Evolutionary conservation across 1,140 invertebrate genomes (phyloP).

Genomic region (Calliphora vicina): DNA sequence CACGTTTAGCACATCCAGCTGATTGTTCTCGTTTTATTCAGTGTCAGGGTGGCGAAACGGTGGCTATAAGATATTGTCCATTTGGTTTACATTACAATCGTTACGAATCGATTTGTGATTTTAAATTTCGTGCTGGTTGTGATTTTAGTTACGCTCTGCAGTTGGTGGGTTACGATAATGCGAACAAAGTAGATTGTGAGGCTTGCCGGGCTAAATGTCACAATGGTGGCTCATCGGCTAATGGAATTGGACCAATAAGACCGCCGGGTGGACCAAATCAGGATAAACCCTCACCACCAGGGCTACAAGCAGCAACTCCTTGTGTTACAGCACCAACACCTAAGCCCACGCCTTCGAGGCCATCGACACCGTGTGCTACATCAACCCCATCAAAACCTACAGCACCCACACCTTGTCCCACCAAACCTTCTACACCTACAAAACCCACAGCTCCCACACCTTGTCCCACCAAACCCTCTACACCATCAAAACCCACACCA

Average conservation of each 20-base stretch:
- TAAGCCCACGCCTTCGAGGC: neutral
- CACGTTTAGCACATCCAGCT: neutral
- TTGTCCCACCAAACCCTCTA: neutral
- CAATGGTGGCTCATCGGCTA: neutral
- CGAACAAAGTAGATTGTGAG: neutral
- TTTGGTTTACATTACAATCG: slow-evolving; percentile 32
- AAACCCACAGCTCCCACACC: neutral
- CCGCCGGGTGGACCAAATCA: neutral
- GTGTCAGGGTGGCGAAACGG: neutral
- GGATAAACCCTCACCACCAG: neutral
- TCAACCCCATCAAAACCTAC: neutral
- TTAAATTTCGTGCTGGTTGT: slow-evolving; percentile 20
- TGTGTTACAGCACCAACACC: neutral
- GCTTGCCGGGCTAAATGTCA: neutral
- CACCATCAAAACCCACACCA: neutral
- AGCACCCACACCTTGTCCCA: neutral
- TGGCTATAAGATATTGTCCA: neutral
- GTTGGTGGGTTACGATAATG: neutral
- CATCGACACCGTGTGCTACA: neutral
- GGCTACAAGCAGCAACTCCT: neutral
- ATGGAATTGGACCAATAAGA: neutral
- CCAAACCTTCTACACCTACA: slow-evolving; percentile 6
- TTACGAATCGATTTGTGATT: slow-evolving; percentile 8
- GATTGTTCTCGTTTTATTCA: slow-evolving; percentile 20
- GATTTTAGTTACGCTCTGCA: neutral